Conservation (phyloP, 2,797 vertebrate genomes). For the Silurus aristotelis region DNA sequence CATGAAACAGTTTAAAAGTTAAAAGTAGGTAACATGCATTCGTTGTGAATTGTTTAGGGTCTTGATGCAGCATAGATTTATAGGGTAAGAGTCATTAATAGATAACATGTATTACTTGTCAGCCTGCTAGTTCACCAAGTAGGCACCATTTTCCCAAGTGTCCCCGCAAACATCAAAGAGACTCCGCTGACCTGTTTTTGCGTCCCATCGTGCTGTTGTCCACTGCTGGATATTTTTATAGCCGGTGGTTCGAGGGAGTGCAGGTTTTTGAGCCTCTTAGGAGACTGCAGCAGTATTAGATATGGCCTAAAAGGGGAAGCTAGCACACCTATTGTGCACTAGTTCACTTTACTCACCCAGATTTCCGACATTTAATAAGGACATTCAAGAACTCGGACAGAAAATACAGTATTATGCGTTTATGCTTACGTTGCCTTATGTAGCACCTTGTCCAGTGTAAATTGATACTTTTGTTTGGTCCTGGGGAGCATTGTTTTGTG, state of each 20-base stretch:
- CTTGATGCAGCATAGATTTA: not conserved
- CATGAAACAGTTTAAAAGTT: not conserved
- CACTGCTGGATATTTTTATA: constrained; percentile 18
- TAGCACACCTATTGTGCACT: not conserved
- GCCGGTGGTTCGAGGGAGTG: not conserved
- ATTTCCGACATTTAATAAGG: constrained; percentile 23
- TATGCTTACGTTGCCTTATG: no score
- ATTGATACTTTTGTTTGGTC: no score
- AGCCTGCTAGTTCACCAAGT: not conserved
- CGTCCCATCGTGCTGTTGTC: not conserved
- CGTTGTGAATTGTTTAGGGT: no score
- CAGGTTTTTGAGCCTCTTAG: not conserved
- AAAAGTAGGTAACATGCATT: not conserved
- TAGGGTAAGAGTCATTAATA: not conserved
- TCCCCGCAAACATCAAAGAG: not conserved
- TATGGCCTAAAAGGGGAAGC: constrained; percentile 16
- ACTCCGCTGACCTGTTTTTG: constrained; percentile 7
- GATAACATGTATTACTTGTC: not conserved
- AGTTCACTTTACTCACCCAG: not conserved
- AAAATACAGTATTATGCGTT: not conserved
- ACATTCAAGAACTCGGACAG: not conserved
- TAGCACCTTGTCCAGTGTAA: no score
- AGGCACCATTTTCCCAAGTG: not conserved
- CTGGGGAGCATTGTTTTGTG: no score
- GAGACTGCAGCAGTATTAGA: not conserved